These are phyloP conservation scores for Cynocephalus volans DNA, from an alignment of 2,113 vertebrate genomes.

Conservation along the genomic window DNA sequence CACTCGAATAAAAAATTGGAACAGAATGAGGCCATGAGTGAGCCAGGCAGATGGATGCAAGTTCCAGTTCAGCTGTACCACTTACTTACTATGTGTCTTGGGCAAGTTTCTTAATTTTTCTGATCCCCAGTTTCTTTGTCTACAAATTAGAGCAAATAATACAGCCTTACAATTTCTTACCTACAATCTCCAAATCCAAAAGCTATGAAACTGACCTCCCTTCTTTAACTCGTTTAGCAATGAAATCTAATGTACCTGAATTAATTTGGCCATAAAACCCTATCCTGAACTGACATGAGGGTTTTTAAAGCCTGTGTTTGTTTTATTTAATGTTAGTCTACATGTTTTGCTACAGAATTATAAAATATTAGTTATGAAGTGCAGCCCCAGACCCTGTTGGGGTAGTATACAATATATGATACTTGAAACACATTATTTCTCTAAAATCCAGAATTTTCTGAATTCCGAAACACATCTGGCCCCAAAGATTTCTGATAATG, in stretches of 20 bases:
- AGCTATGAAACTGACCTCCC: background rate
- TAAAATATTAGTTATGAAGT: background rate
- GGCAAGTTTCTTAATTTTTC: background rate
- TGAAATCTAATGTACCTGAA: background rate
- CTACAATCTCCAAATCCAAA: background rate
- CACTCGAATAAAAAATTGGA: background rate
- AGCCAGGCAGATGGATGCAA: background rate
- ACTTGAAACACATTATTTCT: background rate
- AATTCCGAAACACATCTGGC: background rate
- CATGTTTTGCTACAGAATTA: background rate
- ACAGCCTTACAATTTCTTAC: background rate
- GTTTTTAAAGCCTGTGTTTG: background rate
- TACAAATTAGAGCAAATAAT: background rate
- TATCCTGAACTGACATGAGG: background rate
- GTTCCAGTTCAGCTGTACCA: background rate
- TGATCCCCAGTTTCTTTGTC: conserved; percentile 22
- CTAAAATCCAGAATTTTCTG: background rate
- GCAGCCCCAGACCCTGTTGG: background rate
- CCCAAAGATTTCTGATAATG: background rate
- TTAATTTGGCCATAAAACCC: background rate
- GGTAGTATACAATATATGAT: background rate
- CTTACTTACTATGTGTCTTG: background rate
- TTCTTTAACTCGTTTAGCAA: background rate
- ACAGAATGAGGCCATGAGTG: background rate
- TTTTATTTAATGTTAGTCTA: background rate